Conservation (phyloP, 2,888 invertebrate genomes). For the Dolichopus griseipennis region DNA sequence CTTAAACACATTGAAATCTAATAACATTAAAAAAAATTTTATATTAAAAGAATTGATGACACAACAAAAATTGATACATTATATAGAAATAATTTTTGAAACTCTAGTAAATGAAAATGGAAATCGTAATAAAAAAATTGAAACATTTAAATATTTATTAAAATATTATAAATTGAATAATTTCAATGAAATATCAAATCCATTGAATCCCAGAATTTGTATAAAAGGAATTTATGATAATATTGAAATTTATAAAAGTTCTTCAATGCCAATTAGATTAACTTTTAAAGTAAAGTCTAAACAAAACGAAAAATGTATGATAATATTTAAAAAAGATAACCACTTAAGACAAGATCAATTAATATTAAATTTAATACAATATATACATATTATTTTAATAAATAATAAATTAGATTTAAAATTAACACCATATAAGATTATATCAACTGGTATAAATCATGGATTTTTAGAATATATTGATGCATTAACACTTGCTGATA, state of each 20-base stretch:
- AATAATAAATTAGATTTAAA: background rate
- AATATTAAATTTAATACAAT: background rate
- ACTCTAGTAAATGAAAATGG: background rate
- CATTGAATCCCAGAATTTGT: background rate
- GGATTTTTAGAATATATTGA: constrained; percentile 7
- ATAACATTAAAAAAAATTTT: background rate
- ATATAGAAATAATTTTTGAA: background rate
- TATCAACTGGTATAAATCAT: background rate
- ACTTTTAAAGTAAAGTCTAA: background rate
- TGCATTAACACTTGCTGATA: background rate
- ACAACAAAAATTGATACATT: background rate
- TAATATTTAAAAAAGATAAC: background rate
- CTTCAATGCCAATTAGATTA: constrained; percentile 4
- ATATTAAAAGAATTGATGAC: background rate
- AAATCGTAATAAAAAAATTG: background rate
- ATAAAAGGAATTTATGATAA: background rate
- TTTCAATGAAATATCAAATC: background rate
- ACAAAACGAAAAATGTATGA: background rate
- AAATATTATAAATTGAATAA: background rate
- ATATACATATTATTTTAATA: background rate
- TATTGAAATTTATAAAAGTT: background rate
- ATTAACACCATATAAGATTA: background rate
- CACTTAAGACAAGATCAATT: constrained; percentile 1
- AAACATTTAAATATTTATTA: background rate
- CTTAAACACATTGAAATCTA: background rate